Base-by-base conservation (phyloP, 2,888 invertebrate species). In the Idaea dimidiata region DNA sequence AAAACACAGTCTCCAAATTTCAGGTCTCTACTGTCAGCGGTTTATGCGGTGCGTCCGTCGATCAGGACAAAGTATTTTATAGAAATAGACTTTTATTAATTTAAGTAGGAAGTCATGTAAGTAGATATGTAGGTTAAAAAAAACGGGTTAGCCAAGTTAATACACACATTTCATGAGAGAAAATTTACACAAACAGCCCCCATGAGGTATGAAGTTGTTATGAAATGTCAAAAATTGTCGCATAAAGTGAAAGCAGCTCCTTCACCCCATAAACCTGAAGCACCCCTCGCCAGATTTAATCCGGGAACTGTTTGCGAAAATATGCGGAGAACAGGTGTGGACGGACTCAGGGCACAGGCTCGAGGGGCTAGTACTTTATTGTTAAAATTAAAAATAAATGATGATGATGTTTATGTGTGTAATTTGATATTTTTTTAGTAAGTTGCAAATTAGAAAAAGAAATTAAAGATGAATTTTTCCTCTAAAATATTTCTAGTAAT, bases 231-330 rank as follows among this genome's bases (percentile, higher is more conserved):
- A 56, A 56, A 56, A 56, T 17, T 56, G 18, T 18, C 18, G 10
- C 56, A 56, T 56, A 56, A 56, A 56, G 17, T 18, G 17, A 7
- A 56, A 56, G 18, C 56, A 17, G 18, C 18, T 56, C 56, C 18
- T 56, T 56, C 56, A 56, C 56, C 18, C 56, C 56, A 56, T 56
- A 56, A 56, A 56, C 56, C 56, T 17, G 18, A 56, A 56, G 18
- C 56, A 56, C 17, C 56, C 56, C 18, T 56, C 56, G 18, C 56
- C 56, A 56, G 56, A 56, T 56, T 56, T 56, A 56, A 56, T 56
- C 56, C 56, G 56, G 18, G 56, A 14, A 10, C 56, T 56, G 17
- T 56, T 56, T 18, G 56, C 56, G 14, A 17, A 56, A 56, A 56
- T 56, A 56, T 56, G 56, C 18, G 18, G 56, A 56, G 17, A 18